Conservation (phyloP, 2,888 invertebrate species). For the Xestoiulus laeticollis region DNA sequence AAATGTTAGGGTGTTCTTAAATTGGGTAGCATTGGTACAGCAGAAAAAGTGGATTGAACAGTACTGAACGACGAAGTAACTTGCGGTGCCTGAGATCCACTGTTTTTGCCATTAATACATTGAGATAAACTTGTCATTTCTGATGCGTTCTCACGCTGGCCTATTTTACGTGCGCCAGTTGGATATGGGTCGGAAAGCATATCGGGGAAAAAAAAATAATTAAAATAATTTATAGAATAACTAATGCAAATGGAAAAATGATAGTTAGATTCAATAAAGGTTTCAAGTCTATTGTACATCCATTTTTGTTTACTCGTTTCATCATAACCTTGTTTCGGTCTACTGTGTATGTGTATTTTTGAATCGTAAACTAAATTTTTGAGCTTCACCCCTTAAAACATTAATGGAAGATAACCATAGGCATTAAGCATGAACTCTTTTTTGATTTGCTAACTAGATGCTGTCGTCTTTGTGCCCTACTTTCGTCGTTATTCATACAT, state of each 20-base stretch:
- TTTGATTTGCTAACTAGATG: not conserved
- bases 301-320: not conserved
- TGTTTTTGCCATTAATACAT: no score
- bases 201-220: not conserved
- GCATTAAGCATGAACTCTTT: not conserved
- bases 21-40: no score
- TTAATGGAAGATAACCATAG: not conserved
- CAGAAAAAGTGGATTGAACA: no score
- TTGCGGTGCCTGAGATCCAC: no score
- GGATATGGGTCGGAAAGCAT: no score
- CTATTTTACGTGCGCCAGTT: no score
- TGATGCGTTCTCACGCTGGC: no score
- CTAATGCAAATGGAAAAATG: not conserved
- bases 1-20: no score
- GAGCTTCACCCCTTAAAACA: not conserved
- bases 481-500: not conserved
- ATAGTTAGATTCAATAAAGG: not conserved
- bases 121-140: no score
- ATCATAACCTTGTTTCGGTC: not conserved
- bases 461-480: not conserved
- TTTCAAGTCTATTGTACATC: not conserved
- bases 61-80: no score
- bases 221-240: not conserved
- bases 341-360: not conserved
- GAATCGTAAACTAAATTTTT: not conserved